Evolutionary conservation across 2,797 vertebrate species (phyloP).

Genomic region (Rhinichthys osculus): DNA sequence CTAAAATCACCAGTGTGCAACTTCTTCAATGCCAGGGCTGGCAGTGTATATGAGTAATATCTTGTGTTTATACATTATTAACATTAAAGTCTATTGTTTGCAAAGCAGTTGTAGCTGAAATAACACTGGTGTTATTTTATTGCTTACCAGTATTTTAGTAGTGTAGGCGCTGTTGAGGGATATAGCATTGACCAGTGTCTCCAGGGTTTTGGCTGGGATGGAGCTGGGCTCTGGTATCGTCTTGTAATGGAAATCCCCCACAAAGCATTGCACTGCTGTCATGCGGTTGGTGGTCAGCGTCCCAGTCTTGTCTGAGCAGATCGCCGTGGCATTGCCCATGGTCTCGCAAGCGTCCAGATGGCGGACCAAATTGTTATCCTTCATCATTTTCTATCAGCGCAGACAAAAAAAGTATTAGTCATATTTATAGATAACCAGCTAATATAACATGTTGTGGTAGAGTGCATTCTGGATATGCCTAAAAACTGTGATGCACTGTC

Average conservation of each 20-base stretch:
- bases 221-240: constrained; percentile 88
- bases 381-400: constrained; percentile 97
- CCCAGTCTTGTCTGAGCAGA: constrained; percentile 98
- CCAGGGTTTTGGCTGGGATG: constrained; percentile 86
- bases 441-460: neutral
- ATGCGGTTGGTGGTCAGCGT: constrained; percentile 97
- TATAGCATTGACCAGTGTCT: constrained; percentile 88
- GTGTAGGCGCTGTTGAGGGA: constrained; percentile 98
- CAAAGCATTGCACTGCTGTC: constrained; percentile 91
- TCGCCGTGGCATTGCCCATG: constrained; percentile 98
- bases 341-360: constrained; percentile 98
- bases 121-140: neutral
- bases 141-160: constrained; percentile 94
- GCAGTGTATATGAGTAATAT: neutral
- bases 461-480: neutral
- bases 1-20: neutral
- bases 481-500: neutral
- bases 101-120: neutral
- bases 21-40: neutral
- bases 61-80: neutral
- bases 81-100: neutral
- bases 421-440: neutral
- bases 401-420: neutral
- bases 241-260: constrained; percentile 91
- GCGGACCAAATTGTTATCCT: constrained; percentile 96